Evolutionary conservation across 2,888 invertebrate genomes (phyloP).

Genomic region (Poecilobothrus nobilitatus): DNA sequence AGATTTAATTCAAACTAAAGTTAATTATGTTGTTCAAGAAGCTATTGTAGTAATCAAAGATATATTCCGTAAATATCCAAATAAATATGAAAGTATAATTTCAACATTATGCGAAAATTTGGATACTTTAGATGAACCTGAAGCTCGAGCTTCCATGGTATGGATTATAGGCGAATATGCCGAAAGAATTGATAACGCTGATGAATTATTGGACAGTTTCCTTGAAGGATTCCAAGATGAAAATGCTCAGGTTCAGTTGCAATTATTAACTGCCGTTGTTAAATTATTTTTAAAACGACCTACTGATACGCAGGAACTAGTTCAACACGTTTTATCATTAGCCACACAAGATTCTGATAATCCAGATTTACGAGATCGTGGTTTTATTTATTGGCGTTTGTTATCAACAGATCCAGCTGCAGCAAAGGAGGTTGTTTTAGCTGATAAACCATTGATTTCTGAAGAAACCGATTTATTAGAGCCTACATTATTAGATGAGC

Average conservation of each 20-base stretch:
- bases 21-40: slow-evolving; percentile 99
- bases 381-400: slow-evolving; percentile 98
- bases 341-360: slow-evolving; percentile 93
- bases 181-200: slow-evolving; percentile 98
- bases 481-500: slow-evolving; percentile 92
- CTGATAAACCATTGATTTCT: slow-evolving; percentile 97
- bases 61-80: slow-evolving; percentile 95
- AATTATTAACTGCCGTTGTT: slow-evolving; percentile 94
- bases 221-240: slow-evolving; percentile 97
- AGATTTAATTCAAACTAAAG: slow-evolving; percentile 98
- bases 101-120: slow-evolving; percentile 97
- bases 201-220: slow-evolving; percentile 95
- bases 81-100: slow-evolving; percentile 99
- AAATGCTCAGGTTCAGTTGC: slow-evolving; percentile 93
- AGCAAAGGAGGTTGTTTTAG: slow-evolving; percentile 96
- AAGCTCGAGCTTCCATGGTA: slow-evolving; percentile 97
- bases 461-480: slow-evolving; percentile 98
- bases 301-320: slow-evolving; percentile 95
- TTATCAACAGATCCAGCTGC: slow-evolving; percentile 98
- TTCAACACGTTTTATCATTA: slow-evolving; percentile 87
- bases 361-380: slow-evolving; percentile 94
- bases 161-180: slow-evolving; percentile 97
- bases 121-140: slow-evolving; percentile 97
- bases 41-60: slow-evolving; percentile 99
- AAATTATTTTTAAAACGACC: slow-evolving; percentile 97